Conservation (phyloP, 1,140 invertebrate species). For the Drosophila parvula region DNA sequence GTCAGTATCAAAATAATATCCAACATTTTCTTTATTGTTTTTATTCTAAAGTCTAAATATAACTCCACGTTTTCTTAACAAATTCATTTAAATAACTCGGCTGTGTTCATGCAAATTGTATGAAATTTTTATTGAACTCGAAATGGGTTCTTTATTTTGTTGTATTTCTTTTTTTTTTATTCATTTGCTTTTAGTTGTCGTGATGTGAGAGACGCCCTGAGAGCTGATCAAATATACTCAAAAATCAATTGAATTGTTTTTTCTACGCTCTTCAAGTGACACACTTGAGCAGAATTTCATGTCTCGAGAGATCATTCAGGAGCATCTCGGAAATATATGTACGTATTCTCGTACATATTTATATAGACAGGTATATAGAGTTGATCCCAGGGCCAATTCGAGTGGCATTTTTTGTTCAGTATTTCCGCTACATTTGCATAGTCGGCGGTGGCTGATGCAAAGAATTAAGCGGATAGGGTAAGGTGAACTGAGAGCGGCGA, state of each 20-base stretch:
- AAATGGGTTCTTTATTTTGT: neutral
- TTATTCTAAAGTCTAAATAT: too few species aligned
- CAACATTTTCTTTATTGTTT: too few species aligned
- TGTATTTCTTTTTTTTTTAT: neutral
- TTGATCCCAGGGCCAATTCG: conserved; percentile 43
- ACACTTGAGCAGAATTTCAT: conserved; percentile 62
- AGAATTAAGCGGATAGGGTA: conserved; percentile 20
- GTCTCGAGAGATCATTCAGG: conserved; percentile 46
- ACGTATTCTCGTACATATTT: conserved; percentile 1
- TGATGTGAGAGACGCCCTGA: neutral
- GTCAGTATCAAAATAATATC: too few species aligned
- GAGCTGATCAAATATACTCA: conserved; percentile 54
- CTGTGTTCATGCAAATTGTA: neutral
- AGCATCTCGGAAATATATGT: conserved; percentile 6
- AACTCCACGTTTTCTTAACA: neutral
- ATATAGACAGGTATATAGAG: conserved; percentile 32
- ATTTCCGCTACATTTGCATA: conserved; percentile 81
- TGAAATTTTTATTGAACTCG: neutral
- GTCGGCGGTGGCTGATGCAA: conserved; percentile 18
- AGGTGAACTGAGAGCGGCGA: conserved; percentile 31
- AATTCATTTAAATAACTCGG: neutral
- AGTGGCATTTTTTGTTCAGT: conserved; percentile 53
- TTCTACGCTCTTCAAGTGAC: conserved; percentile 57
- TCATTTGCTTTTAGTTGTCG: neutral
- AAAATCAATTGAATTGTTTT: conserved; percentile 62